A percentile compares a stretch with the other conserved stretches of the same genome.
phyloP scores from a whole-genome alignment of 2,888 invertebrate genomes.

The Ennomos quercinarius region DNA sequence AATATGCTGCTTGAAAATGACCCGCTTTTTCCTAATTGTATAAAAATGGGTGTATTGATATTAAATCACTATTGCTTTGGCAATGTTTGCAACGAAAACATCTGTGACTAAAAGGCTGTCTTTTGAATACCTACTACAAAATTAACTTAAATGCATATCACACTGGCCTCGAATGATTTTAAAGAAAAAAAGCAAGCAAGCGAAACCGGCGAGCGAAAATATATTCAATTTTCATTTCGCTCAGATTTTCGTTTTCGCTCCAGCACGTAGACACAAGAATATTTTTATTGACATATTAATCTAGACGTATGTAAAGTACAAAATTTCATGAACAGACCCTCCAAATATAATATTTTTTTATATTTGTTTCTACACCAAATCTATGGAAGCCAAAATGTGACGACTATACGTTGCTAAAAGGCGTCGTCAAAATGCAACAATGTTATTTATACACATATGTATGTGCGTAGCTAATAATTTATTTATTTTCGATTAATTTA shows the following conservation, averaged over 20 bases:
- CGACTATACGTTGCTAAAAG: conserved; percentile 60
- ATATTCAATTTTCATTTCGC: conserved; percentile 11
- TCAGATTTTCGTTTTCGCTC: conserved; percentile 15
- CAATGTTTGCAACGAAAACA: conserved; percentile 37
- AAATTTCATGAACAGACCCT: conserved; percentile 58
- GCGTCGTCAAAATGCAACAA: conserved; percentile 66
- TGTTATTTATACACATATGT: conserved; percentile 34
- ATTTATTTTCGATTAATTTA: conserved; percentile 34
- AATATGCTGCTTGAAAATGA: conserved; percentile 73
- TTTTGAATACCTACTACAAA: conserved; percentile 47
- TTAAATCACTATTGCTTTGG: conserved; percentile 55
- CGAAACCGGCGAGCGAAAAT: conserved; percentile 26
- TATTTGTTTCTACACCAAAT: conserved; percentile 65
- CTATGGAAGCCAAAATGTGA: conserved; percentile 82
- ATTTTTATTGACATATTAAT: conserved; percentile 31
- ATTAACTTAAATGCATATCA: conserved; percentile 67
- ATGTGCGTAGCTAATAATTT: conserved; percentile 32
- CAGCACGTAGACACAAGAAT: conserved; percentile 6
- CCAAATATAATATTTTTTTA: conserved; percentile 34
- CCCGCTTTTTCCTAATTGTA: conserved; percentile 44
- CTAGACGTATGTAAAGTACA: conserved; percentile 69
- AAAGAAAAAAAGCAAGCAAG: conserved; percentile 30
- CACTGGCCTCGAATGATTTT: conserved; percentile 58
- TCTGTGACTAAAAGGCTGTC: conserved; percentile 45
- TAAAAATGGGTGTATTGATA: conserved; percentile 11